Percentiles rank a stretch among this genome's conserved stretches.
phyloP scores from a whole-genome alignment of 2,797 vertebrate genomes.

The Garrulus glandarius region DNA sequence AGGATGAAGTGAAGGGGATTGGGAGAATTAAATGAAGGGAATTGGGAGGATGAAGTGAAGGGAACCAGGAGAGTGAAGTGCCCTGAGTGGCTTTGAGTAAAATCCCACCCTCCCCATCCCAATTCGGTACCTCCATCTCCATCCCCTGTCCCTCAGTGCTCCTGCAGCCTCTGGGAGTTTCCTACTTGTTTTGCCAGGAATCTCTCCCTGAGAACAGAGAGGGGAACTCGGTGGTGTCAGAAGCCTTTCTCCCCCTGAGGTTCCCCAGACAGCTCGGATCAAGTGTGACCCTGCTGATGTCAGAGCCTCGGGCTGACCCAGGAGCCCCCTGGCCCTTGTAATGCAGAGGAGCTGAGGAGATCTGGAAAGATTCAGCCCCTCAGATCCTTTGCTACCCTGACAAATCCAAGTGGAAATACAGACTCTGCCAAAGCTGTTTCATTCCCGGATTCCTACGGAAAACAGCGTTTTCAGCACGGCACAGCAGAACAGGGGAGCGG shows the following conservation, averaged over 20 bases:
- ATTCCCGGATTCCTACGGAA: not conserved
- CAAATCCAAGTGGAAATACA: not conserved
- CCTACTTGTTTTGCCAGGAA: not conserved
- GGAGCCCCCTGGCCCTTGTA: not conserved
- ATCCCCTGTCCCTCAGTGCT: not conserved
- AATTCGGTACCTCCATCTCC: not conserved
- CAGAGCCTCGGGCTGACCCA: not conserved
- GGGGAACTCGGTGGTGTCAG: not conserved
- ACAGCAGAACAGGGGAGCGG: fast-evolving
- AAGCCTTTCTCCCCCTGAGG: not conserved
- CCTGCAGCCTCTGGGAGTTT: not conserved
- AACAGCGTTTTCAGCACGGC: not conserved
- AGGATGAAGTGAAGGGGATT: too few relatives aligned
- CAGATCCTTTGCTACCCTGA: not conserved
- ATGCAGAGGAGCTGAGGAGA: not conserved
- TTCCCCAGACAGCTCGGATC: not conserved
- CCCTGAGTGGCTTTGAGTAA: not conserved
- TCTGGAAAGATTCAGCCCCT: not conserved
- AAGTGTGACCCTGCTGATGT: not conserved
- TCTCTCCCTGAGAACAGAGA: not conserved
- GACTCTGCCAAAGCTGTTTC: not conserved
- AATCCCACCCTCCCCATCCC: not conserved
- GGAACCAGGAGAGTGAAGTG: not conserved
- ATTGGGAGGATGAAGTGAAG: too few relatives aligned
- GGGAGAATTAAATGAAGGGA: too few relatives aligned